Percentiles rank a stretch among this genome's conserved stretches.
These are phyloP conservation scores for Glaucopsyche alexis DNA, from an alignment of 2,888 invertebrate species.

Conservation along the genomic window DNA sequence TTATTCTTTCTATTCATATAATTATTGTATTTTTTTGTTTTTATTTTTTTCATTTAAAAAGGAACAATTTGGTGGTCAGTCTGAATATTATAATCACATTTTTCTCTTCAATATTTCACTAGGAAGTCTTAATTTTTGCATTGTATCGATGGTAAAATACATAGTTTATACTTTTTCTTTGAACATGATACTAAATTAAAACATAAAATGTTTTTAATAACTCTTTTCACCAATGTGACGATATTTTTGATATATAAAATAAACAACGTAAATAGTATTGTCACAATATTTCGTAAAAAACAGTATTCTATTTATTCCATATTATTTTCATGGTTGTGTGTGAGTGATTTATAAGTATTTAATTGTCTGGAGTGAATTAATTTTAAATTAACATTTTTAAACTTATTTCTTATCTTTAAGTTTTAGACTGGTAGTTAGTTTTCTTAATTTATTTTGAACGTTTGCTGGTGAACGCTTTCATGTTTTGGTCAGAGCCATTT, in stretches of 20 bases:
- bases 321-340: slow-evolving; percentile 16
- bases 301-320: slow-evolving; percentile 22
- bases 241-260: background rate
- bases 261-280: background rate
- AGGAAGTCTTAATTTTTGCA: too few species aligned
- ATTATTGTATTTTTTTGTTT: too few species aligned
- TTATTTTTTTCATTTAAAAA: too few species aligned
- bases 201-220: background rate
- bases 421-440: background rate
- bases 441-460: slow-evolving; percentile 11
- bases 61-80: too few species aligned
- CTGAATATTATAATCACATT: too few species aligned
- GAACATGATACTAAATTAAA: background rate
- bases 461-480: background rate
- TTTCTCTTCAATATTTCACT: too few species aligned
- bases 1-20: background rate
- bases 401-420: background rate
- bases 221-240: too few species aligned
- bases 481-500: background rate
- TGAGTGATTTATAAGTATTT: slow-evolving; percentile 6
- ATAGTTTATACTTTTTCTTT: background rate
- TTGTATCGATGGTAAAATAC: too few species aligned
- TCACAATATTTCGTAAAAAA: slow-evolving; percentile 6
- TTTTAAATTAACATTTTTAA: background rate
- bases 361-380: background rate